Evolutionary conservation across 2,113 vertebrate species (phyloP).

Genomic region (Azemiops feae): DNA sequence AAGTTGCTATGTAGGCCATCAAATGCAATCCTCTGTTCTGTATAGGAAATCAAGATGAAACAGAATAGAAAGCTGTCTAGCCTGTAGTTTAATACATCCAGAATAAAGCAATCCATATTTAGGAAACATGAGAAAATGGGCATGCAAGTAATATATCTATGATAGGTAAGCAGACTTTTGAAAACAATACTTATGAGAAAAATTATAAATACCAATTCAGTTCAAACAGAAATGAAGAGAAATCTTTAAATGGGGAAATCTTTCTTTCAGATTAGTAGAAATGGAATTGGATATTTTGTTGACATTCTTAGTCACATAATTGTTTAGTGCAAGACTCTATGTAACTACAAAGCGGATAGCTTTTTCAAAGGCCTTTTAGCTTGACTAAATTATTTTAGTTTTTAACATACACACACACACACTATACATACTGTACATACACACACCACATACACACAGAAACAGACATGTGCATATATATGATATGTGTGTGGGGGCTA

Average conservation of each 20-base stretch:
- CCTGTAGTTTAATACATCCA: neutral
- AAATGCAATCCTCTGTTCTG: neutral
- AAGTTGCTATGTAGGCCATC: neutral
- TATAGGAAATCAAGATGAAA: neutral
- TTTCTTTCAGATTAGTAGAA: neutral
- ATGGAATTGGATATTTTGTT: neutral
- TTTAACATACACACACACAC: no score
- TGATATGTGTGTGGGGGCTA: neutral
- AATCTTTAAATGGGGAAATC: neutral
- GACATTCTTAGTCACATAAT: neutral
- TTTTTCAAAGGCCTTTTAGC: neutral
- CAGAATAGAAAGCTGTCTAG: neutral
- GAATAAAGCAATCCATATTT: neutral
- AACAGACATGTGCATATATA: neutral
- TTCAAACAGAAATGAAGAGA: neutral
- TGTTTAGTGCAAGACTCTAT: neutral
- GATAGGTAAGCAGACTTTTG: neutral
- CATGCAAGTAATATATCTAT: neutral
- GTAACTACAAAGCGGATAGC: neutral
- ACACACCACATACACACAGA: no score
- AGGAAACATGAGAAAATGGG: neutral
- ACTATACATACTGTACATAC: no score
- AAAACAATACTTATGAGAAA: neutral
- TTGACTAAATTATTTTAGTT: neutral
- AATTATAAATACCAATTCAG: neutral